Conservation (phyloP, 2,797 vertebrate species). For the Pampus argenteus region DNA sequence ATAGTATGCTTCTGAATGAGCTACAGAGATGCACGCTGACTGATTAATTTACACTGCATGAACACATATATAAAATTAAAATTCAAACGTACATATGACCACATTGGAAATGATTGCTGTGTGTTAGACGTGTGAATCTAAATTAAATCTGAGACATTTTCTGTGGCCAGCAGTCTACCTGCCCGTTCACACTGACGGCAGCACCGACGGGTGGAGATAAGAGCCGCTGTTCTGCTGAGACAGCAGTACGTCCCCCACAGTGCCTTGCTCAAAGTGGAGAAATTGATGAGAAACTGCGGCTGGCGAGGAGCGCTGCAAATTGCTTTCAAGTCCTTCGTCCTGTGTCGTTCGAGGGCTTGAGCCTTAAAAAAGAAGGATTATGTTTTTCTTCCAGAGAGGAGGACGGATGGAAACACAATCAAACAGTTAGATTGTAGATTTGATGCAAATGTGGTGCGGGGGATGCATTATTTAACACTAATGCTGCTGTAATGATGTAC, state of each 20-base stretch:
- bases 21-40: not conserved
- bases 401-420: not conserved
- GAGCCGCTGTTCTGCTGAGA: constrained; percentile 14
- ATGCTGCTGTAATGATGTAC: not conserved
- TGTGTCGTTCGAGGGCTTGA: constrained; percentile 40
- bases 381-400: constrained; percentile 16
- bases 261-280: constrained; percentile 63
- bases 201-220: constrained; percentile 41
- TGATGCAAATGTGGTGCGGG: not conserved
- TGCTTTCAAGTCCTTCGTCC: constrained; percentile 47
- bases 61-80: not conserved
- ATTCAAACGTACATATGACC: not conserved
- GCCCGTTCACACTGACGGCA: constrained; percentile 21
- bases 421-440: not conserved
- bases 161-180: constrained; percentile 2
- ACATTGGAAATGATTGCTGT: not conserved
- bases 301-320: constrained; percentile 32
- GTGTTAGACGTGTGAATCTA: constrained; percentile 38
- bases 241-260: not conserved
- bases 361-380: constrained; percentile 17
- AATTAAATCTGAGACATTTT: constrained; percentile 37
- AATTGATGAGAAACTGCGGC: constrained; percentile 29
- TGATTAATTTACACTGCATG: not conserved
- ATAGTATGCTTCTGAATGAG: not conserved
- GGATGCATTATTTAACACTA: not conserved